Evolutionary conservation across 35 echinoderm and acorn worm species (phyloP).

Genomic region (Lytechinus pictus): DNA sequence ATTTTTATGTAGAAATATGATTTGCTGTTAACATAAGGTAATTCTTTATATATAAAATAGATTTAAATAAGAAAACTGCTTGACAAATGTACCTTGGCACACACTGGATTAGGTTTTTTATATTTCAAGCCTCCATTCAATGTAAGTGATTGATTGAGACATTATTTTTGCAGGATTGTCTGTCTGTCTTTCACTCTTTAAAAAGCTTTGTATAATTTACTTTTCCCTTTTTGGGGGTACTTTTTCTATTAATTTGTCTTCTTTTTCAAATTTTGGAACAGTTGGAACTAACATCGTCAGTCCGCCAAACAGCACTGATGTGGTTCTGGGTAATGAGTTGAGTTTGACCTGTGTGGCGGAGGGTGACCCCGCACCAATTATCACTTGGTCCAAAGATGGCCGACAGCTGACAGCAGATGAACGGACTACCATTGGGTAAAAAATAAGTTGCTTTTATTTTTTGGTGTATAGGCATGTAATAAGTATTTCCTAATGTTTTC

Average conservation of each 20-base stretch:
- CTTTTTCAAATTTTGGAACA: slow-evolving; percentile 8
- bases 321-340: slow-evolving; percentile 78
- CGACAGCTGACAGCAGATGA: slow-evolving; percentile 49
- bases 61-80: too few species aligned
- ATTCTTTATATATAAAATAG: too few species aligned
- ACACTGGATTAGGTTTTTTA: too few species aligned
- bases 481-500: background rate
- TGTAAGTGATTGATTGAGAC: too few species aligned
- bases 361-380: slow-evolving; percentile 77
- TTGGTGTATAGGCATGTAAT: background rate
- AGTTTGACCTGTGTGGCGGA: slow-evolving; percentile 66
- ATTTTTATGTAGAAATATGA: too few species aligned
- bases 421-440: slow-evolving; percentile 83
- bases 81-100: too few species aligned
- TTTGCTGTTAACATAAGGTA: too few species aligned
- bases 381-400: slow-evolving; percentile 78
- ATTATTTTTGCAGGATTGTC: too few species aligned
- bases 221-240: background rate
- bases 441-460: background rate
- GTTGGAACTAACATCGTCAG: slow-evolving; percentile 67
- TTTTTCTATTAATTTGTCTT: background rate
- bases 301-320: slow-evolving; percentile 69
- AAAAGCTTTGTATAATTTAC: background rate
- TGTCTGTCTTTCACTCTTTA: background rate
- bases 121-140: too few species aligned